phyloP scores from a whole-genome alignment of 2,113 vertebrate genomes.

The Vanacampus margaritifer region DNA sequence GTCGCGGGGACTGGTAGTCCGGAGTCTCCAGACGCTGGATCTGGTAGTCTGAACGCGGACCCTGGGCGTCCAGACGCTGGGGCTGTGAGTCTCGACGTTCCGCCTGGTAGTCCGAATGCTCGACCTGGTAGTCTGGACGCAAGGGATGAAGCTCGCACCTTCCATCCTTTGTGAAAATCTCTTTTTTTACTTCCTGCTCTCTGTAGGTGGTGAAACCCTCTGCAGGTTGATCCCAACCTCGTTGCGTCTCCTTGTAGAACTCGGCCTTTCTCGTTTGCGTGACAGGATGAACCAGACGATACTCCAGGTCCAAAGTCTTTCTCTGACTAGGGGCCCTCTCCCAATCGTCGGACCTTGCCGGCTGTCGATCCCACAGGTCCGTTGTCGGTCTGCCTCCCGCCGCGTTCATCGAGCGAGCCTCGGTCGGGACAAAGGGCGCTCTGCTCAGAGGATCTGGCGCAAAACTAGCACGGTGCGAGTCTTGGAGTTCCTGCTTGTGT shows the following conservation, averaged over 20 bases:
- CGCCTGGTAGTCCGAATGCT: neutral
- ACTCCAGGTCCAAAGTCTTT: constrained; percentile 15
- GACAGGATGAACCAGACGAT: constrained; percentile 6
- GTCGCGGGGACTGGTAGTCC: neutral
- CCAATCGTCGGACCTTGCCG: neutral
- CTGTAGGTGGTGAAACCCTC: constrained; percentile 17
- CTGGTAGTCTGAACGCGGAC: neutral
- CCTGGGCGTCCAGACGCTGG: neutral
- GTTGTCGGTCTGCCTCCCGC: constrained; percentile 1
- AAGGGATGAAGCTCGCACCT: neutral
- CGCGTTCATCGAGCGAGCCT: constrained; percentile 6
- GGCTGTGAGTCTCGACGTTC: no score
- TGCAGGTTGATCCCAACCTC: constrained; percentile 9
- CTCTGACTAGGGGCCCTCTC: constrained; percentile 4
- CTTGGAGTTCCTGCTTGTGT: neutral
- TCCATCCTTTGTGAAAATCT: constrained; percentile 28
- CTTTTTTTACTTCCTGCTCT: neutral
- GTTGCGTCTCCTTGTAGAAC: constrained; percentile 12
- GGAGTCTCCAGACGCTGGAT: neutral
- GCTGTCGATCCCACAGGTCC: constrained; percentile 2
- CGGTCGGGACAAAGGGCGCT: constrained; percentile 3
- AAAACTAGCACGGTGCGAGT: neutral
- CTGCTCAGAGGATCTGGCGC: neutral
- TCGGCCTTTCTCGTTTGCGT: constrained; percentile 13
- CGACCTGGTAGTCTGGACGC: neutral